phyloP scores from a whole-genome alignment of 2,797 vertebrate species.

The Vespertilio murinus region DNA sequence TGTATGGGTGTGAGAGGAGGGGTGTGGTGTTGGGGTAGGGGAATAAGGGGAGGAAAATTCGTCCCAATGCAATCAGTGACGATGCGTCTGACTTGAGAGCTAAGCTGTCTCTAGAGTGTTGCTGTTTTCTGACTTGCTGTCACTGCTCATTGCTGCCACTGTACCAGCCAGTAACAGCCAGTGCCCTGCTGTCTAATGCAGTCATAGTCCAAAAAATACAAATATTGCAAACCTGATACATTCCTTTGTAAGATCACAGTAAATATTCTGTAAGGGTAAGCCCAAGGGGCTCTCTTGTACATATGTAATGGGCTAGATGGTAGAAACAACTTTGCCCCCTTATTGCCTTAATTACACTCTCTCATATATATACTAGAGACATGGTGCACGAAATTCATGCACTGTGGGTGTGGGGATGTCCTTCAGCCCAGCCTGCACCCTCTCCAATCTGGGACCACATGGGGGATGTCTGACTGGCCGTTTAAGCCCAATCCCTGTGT shows the following conservation, averaged over 20 bases:
- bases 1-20: fast-evolving
- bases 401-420: no score
- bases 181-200: neutral
- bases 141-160: neutral
- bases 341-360: neutral
- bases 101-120: neutral
- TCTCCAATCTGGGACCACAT: no score
- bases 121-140: neutral
- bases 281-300: neutral
- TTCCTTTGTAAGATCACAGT: neutral
- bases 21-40: fast-evolving
- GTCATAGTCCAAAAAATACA: neutral
- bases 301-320: neutral
- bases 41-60: neutral
- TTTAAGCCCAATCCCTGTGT: no score
- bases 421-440: no score
- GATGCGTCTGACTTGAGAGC: neutral
- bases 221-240: neutral
- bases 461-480: no score
- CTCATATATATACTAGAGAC: no score
- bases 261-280: neutral
- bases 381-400: no score
- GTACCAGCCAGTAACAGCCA: neutral
- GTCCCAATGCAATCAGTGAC: neutral
- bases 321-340: neutral